Evolutionary conservation across 2,888 invertebrate species (phyloP).

Genomic region (Eledona agricola): DNA sequence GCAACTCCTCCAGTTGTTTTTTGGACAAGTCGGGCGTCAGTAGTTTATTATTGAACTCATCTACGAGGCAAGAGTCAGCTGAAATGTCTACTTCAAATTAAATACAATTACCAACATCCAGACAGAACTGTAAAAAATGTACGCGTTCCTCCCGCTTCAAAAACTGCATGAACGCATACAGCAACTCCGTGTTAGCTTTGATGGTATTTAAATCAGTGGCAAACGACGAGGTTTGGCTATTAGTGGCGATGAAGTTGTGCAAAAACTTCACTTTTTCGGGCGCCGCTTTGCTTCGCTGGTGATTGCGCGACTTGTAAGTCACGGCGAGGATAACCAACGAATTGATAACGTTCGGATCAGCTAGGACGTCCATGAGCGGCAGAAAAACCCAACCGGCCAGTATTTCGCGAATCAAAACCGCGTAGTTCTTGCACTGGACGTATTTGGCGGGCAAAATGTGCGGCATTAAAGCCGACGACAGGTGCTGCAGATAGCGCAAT

Average conservation of each 20-base stretch:
- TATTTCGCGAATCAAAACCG: conserved; percentile 77
- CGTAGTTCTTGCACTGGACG: conserved; percentile 68
- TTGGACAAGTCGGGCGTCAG: conserved; percentile 78
- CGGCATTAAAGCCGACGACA: conserved; percentile 70
- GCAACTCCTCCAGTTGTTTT: conserved; percentile 70
- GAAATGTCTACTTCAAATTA: background rate
- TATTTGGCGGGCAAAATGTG: conserved; percentile 67
- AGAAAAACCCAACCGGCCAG: conserved; percentile 81
- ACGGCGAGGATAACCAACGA: conserved; percentile 70
- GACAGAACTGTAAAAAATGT: conserved; percentile 83
- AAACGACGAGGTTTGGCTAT: conserved; percentile 63
- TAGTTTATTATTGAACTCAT: conserved; percentile 82
- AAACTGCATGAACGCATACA: conserved; percentile 87
- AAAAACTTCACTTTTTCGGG: conserved; percentile 56
- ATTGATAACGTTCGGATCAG: conserved; percentile 81
- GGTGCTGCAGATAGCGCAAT: conserved; percentile 70
- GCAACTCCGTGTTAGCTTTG: conserved; percentile 73
- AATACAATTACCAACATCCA: conserved; percentile 77
- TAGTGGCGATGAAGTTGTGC: conserved; percentile 58
- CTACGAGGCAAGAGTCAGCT: conserved; percentile 62
- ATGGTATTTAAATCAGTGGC: conserved; percentile 69
- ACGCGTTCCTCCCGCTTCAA: conserved; percentile 79
- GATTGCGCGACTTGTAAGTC: conserved; percentile 55
- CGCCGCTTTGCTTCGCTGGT: conserved; percentile 20
- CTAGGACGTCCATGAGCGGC: conserved; percentile 80